Percentiles rank a stretch among this genome's conserved stretches.
Conservation (phyloP, 2,797 vertebrate species). For the Phyllotis vaccarum region DNA sequence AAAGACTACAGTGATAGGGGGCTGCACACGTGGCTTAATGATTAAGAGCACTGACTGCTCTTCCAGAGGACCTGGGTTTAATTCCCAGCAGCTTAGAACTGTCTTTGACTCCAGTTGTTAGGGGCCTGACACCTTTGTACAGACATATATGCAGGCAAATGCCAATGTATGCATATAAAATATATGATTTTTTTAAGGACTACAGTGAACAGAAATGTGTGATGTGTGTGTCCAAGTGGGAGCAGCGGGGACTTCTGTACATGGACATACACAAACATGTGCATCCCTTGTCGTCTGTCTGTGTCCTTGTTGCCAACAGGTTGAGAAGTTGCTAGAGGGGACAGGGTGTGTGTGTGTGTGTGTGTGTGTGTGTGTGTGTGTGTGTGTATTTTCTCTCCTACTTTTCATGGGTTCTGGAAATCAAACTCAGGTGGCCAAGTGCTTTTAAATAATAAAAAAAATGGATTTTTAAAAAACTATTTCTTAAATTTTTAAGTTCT, state of each 20-base stretch:
- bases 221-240: slow-evolving; percentile 60
- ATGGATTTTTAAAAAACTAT: background rate
- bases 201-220: slow-evolving; percentile 75
- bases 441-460: background rate
- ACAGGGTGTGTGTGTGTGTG: background rate
- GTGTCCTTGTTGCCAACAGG: background rate
- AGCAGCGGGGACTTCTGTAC: no score
- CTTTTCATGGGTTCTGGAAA: background rate
- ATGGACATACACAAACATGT: no score
- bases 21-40: no score
- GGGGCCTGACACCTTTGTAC: no score
- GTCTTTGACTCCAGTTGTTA: no score
- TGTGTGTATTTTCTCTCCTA: background rate
- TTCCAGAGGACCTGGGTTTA: no score
- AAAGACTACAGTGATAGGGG: slow-evolving; percentile 71
- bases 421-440: background rate
- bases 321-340: background rate
- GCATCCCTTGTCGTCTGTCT: background rate
- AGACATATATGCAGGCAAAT: no score
- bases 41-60: no score
- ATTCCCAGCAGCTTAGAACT: no score
- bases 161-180: no score
- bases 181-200: no score
- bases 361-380: background rate
- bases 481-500: background rate